A percentile compares a stretch with the other conserved stretches of the same genome.
These are phyloP conservation scores for Porites australiensis DNA, from an alignment of 64 coral and sea anemone species.

Conservation along the genomic window DNA sequence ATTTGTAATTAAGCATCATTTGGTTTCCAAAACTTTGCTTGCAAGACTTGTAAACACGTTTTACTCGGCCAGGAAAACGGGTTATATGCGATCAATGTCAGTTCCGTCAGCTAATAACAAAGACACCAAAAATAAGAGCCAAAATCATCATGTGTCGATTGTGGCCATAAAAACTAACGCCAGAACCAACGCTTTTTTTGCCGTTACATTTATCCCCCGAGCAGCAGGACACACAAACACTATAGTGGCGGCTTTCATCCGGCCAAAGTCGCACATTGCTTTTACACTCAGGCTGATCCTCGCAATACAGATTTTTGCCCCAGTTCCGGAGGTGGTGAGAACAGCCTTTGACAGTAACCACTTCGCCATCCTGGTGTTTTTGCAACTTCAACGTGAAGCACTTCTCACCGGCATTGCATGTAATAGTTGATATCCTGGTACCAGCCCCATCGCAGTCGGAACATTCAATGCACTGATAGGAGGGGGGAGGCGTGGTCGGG, in stretches of 20 bases:
- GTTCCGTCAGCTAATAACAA: no score
- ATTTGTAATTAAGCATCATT: no score
- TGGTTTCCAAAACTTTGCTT: no score
- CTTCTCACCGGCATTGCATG: constrained; percentile 56
- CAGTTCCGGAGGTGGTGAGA: constrained; percentile 58
- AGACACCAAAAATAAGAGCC: not conserved
- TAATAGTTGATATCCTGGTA: not conserved
- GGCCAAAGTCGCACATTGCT: constrained; percentile 26
- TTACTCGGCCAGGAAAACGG: no score
- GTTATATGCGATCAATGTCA: no score
- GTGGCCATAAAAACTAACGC: not conserved
- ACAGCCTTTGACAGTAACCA: constrained; percentile 61
- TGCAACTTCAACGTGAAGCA: constrained; percentile 70
- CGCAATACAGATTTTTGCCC: constrained; percentile 61
- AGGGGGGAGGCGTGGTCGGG: constrained; percentile 57
- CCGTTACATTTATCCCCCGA: constrained; percentile 70
- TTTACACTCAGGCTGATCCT: constrained; percentile 55
- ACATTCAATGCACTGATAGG: constrained; percentile 52
- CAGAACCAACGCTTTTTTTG: not conserved
- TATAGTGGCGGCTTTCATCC: not conserved
- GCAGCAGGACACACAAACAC: constrained; percentile 74
- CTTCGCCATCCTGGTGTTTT: constrained; percentile 21
- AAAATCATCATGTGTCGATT: not conserved
- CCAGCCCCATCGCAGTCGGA: not conserved
- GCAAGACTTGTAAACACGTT: no score